phyloP scores from a whole-genome alignment of 2,888 invertebrate genomes.

The Scaptomyza tumidula region DNA sequence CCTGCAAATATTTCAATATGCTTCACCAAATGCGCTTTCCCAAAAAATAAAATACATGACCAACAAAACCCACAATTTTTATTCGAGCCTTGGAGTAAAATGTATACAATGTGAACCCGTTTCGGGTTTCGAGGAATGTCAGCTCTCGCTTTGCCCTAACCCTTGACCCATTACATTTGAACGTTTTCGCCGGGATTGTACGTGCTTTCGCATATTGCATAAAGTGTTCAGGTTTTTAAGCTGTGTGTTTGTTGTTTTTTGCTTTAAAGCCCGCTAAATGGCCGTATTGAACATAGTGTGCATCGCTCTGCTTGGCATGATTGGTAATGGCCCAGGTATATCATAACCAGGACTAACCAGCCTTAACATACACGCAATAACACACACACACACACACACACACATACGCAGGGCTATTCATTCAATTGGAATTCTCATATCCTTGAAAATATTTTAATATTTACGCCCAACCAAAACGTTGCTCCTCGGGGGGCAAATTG shows the following conservation, averaged over 20 bases:
- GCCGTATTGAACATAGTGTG: conserved; percentile 9
- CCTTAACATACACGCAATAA: neutral
- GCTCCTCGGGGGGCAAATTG: neutral
- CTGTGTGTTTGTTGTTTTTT: conserved; percentile 59
- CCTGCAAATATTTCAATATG: conserved; percentile 79
- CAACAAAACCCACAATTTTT: neutral
- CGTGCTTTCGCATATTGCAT: conserved; percentile 64
- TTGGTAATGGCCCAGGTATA: conserved; percentile 14
- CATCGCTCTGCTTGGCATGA: conserved; percentile 3
- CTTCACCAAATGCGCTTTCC: conserved; percentile 50
- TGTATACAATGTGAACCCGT: conserved; percentile 20
- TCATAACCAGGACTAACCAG: conserved; percentile 3
- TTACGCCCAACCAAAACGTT: conserved; percentile 47
- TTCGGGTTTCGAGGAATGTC: conserved; percentile 10
- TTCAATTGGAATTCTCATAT: conserved; percentile 78
- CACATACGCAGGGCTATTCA: conserved; percentile 46
- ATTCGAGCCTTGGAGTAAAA: neutral
- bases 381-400: conserved; percentile 6
- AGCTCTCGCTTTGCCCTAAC: neutral
- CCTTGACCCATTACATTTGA: conserved; percentile 42
- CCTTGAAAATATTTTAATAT: conserved; percentile 77
- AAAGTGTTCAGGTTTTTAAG: conserved; percentile 58
- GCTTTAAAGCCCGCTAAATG: conserved; percentile 52
- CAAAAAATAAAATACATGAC: conserved; percentile 10
- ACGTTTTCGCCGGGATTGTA: conserved; percentile 48